A percentile compares a stretch with the other conserved stretches of the same genome.
These are phyloP conservation scores for Pyrgus malvae DNA, from an alignment of 2,888 invertebrate species.

Conservation along the genomic window DNA sequence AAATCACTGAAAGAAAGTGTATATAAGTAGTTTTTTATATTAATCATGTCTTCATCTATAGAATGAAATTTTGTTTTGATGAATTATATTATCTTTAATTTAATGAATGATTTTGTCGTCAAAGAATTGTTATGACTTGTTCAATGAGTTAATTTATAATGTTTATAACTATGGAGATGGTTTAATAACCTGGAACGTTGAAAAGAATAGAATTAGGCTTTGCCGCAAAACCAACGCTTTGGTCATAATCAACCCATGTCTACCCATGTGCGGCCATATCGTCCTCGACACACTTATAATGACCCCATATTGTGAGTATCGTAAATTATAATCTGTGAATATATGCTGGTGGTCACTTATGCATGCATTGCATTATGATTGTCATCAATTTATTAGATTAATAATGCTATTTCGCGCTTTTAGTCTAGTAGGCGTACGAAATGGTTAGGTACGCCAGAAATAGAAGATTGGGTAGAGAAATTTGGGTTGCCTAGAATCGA, in stretches of 20 bases:
- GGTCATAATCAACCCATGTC: not conserved
- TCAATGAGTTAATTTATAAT: too few relatives aligned
- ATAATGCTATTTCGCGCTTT: not conserved
- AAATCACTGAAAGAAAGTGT: too few relatives aligned
- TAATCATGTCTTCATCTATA: too few relatives aligned
- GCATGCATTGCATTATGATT: slow-evolving; percentile 4
- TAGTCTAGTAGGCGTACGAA: not conserved
- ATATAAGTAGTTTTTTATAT: too few relatives aligned
- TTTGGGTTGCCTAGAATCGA: too few relatives aligned
- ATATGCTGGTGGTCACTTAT: slow-evolving; percentile 11
- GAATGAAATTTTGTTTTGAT: too few relatives aligned
- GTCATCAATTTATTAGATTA: slow-evolving; percentile 6
- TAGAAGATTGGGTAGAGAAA: not conserved
- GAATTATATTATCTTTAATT: too few relatives aligned
- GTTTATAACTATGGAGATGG: too few relatives aligned
- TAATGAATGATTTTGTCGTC: too few relatives aligned
- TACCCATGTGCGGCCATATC: not conserved
- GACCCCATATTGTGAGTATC: slow-evolving; percentile 16
- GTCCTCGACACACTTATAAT: slow-evolving; percentile 17
- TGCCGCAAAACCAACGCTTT: not conserved
- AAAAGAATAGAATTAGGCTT: too few relatives aligned
- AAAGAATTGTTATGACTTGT: too few relatives aligned
- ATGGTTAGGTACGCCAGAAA: not conserved
- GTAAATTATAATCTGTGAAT: slow-evolving; percentile 25
- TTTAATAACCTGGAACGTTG: too few relatives aligned